Evolutionary conservation across 2,797 vertebrate species (phyloP).

Genomic region (Malurus splendens): DNA sequence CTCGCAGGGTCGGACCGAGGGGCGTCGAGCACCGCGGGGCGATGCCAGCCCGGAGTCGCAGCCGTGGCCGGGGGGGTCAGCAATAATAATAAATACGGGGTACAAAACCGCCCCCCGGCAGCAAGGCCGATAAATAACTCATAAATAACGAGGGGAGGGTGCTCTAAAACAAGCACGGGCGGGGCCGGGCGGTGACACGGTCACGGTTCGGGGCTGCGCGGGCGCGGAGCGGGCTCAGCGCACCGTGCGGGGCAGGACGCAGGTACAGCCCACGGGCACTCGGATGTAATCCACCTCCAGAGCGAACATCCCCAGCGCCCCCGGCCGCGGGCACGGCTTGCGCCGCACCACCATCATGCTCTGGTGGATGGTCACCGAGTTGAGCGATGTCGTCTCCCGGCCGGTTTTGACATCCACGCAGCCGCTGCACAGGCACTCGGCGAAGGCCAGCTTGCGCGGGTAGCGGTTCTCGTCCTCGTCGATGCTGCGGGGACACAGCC

Average conservation of each 20-base stretch:
- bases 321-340: constrained; percentile 42
- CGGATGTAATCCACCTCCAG: constrained; percentile 57
- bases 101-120: background rate
- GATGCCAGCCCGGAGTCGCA: background rate
- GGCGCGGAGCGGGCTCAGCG: background rate
- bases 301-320: background rate
- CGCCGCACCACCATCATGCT: constrained; percentile 73
- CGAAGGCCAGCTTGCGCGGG: constrained; percentile 73
- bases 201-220: constrained; percentile 20
- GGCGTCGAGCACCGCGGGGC: fast-evolving
- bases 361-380: constrained; percentile 70
- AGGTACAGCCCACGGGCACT: constrained; percentile 83
- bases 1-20: background rate
- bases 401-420: constrained; percentile 74
- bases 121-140: constrained; percentile 25
- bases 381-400: constrained; percentile 64
- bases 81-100: constrained; percentile 44
- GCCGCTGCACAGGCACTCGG: constrained; percentile 80
- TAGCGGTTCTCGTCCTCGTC: constrained; percentile 60
- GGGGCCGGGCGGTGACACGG: constrained; percentile 16
- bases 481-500: constrained; percentile 41
- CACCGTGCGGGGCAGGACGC: constrained; percentile 60
- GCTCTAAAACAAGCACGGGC: constrained; percentile 78
- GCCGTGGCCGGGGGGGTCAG: background rate
- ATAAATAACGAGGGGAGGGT: constrained; percentile 24